Conservation (phyloP, 2,113 vertebrate species). For the Atherinomorus stipes region DNA sequence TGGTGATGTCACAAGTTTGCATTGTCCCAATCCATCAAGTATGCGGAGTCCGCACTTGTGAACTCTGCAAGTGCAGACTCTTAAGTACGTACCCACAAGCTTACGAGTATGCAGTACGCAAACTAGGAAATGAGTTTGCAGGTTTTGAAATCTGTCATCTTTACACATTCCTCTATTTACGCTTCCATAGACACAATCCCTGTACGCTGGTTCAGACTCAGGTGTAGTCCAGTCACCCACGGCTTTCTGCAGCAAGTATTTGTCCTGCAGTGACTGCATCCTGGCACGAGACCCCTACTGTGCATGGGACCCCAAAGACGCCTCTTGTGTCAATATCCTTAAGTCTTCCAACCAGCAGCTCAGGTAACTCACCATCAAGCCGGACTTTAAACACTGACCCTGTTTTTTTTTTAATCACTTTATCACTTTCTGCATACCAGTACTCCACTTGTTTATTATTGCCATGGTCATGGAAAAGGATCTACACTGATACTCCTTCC, state of each 20-base stretch:
- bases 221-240: slow-evolving; percentile 92
- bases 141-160: no score
- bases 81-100: no score
- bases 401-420: background rate
- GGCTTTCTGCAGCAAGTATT: slow-evolving; percentile 90
- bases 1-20: no score
- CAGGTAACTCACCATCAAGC: slow-evolving; percentile 49
- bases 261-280: slow-evolving; percentile 89
- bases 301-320: slow-evolving; percentile 85
- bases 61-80: no score
- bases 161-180: background rate
- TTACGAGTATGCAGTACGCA: no score
- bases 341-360: slow-evolving; percentile 42
- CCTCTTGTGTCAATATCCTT: slow-evolving; percentile 83
- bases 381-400: background rate
- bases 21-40: no score
- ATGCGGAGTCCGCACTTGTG: no score
- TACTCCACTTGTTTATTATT: background rate
- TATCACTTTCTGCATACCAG: slow-evolving; percentile 7
- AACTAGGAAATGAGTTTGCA: no score
- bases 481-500: background rate
- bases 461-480: background rate
- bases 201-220: slow-evolving; percentile 92
- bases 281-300: slow-evolving; percentile 95
- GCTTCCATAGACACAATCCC: slow-evolving; percentile 82